These are phyloP conservation scores for Ligdia adustata DNA, from an alignment of 2,888 invertebrate species.

Conservation along the genomic window DNA sequence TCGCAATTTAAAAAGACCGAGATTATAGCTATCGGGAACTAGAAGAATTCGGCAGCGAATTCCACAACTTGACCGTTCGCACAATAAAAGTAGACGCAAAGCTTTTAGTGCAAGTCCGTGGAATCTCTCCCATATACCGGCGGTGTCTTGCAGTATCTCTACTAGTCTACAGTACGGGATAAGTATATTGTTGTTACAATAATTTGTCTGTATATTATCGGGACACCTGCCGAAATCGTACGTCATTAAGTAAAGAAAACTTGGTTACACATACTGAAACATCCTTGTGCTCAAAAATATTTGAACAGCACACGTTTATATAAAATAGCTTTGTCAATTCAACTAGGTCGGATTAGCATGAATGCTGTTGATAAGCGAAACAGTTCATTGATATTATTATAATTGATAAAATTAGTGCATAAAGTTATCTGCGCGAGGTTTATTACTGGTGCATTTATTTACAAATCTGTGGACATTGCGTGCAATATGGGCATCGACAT, in stretches of 20 bases:
- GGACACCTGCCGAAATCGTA: constrained; percentile 33
- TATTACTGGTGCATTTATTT: constrained; percentile 17
- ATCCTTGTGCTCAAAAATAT: constrained; percentile 13
- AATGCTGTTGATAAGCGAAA: constrained; percentile 15
- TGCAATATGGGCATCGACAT: constrained; percentile 39
- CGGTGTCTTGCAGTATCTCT: too few relatives aligned
- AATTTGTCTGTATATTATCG: too few relatives aligned
- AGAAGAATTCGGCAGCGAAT: too few relatives aligned
- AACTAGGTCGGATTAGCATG: constrained; percentile 19
- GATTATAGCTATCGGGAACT: too few relatives aligned
- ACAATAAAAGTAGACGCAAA: too few relatives aligned
- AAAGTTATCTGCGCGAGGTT: constrained; percentile 12
- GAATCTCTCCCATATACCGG: too few relatives aligned
- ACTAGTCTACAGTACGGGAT: too few relatives aligned
- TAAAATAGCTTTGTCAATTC: constrained; percentile 1
- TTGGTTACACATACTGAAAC: constrained; percentile 8
- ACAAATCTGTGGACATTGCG: constrained; percentile 30
- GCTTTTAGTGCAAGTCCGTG: too few relatives aligned
- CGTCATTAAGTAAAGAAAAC: constrained; percentile 5
- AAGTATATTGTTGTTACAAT: too few relatives aligned
- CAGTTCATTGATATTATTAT: constrained; percentile 17
- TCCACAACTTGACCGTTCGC: too few relatives aligned
- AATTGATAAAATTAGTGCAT: constrained; percentile 14
- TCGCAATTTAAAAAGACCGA: too few relatives aligned
- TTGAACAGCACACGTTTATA: constrained; percentile 2